Evolutionary conservation across 2,113 vertebrate species (phyloP).

Genomic region (Chrysochloris asiatica): DNA sequence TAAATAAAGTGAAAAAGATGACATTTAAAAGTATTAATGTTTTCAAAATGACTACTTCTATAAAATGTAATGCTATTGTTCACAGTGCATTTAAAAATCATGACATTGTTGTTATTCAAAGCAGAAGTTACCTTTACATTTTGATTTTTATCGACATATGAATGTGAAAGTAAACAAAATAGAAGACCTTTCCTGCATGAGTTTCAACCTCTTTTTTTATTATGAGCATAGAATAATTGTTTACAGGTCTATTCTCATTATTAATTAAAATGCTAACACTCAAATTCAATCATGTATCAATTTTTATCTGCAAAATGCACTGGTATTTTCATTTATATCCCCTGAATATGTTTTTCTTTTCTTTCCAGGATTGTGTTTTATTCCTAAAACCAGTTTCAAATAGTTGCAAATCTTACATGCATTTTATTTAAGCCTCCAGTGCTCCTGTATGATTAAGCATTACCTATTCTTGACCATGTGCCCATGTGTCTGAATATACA

Average conservation of each 20-base stretch:
- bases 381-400: conserved; percentile 30
- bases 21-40: neutral
- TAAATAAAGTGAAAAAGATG: neutral
- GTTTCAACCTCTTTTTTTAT: neutral
- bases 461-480: neutral
- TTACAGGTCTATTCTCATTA: neutral
- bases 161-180: neutral
- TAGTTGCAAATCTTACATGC: conserved; percentile 42
- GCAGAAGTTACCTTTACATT: neutral
- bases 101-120: neutral
- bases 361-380: conserved; percentile 28
- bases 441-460: conserved; percentile 39
- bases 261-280: neutral
- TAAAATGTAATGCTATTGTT: neutral
- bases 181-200: neutral
- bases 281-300: neutral
- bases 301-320: neutral
- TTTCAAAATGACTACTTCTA: neutral
- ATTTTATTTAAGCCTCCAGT: conserved; percentile 19
- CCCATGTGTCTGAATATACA: conserved; percentile 30
- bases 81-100: neutral
- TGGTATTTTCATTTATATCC: conserved; percentile 23
- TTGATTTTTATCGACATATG: neutral
- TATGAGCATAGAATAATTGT: neutral
- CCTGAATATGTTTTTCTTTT: neutral